These are phyloP conservation scores for Tuta absoluta DNA, from an alignment of 2,888 invertebrate species.

Conservation along the genomic window DNA sequence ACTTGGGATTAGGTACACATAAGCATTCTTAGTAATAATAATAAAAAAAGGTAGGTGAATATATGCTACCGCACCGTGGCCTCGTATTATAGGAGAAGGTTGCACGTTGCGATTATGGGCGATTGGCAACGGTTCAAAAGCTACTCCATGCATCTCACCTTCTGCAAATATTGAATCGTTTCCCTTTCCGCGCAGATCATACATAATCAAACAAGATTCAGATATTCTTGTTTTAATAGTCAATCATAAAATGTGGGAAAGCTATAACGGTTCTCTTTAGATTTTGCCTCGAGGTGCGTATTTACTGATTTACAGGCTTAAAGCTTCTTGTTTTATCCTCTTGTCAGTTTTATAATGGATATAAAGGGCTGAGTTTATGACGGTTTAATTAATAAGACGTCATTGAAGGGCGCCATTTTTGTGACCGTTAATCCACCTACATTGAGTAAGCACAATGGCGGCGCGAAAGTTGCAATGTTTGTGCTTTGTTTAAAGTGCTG, in stretches of 20 bases:
- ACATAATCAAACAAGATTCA: neutral
- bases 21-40: too few relatives aligned
- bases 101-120: constrained; percentile 5
- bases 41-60: too few relatives aligned
- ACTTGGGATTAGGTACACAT: too few relatives aligned
- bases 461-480: constrained; percentile 26
- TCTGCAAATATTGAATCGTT: constrained; percentile 7
- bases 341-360: constrained; percentile 25
- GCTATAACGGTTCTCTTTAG: neutral
- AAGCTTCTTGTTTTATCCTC: constrained; percentile 24
- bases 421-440: constrained; percentile 38
- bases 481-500: constrained; percentile 42
- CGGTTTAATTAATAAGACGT: constrained; percentile 13
- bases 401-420: constrained; percentile 36
- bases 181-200: neutral
- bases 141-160: constrained; percentile 37
- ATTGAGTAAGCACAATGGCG: constrained; percentile 40
- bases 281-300: neutral
- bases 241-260: neutral
- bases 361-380: constrained; percentile 17
- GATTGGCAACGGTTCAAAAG: constrained; percentile 45
- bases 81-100: neutral
- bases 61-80: too few relatives aligned
- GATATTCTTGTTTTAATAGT: neutral
- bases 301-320: constrained; percentile 4